A percentile compares a stretch with the other conserved stretches of the same genome.
Conservation (phyloP, 2,113 vertebrate genomes). For the Periophthalmus modestus region DNA sequence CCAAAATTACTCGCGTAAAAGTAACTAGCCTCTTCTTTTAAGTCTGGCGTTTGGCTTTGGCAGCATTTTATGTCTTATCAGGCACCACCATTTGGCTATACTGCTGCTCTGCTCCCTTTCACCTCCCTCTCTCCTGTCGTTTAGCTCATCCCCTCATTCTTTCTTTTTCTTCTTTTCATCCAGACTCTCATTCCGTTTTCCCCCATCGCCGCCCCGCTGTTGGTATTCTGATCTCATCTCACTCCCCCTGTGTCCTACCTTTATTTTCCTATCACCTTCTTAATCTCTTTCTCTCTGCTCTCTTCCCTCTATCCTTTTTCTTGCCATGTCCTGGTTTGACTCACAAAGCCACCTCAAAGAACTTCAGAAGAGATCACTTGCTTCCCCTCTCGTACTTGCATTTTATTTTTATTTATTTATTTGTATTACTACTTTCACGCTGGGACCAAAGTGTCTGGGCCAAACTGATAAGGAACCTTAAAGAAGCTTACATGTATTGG, state of each 20-base stretch:
- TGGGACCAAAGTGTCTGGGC: conserved; percentile 52
- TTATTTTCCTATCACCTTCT: conserved; percentile 12
- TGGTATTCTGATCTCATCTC: conserved; percentile 42
- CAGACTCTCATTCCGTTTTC: background rate
- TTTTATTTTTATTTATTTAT: no score
- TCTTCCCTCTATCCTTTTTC: conserved; percentile 4
- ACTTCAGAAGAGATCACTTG: conserved; percentile 24
- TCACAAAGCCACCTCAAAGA: conserved; percentile 20
- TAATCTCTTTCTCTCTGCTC: conserved; percentile 12
- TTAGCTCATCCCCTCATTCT: conserved; percentile 7
- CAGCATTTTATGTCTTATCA: conserved; percentile 69
- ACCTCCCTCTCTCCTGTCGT: conserved; percentile 28
- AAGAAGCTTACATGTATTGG: background rate
- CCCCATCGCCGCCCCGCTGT: conserved; percentile 22
- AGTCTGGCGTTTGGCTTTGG: conserved; percentile 1
- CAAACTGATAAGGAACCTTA: conserved; percentile 59
- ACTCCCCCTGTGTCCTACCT: conserved; percentile 16
- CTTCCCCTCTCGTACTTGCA: conserved; percentile 11
- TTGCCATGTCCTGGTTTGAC: conserved; percentile 9
- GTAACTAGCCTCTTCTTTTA: no score
- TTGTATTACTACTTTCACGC: conserved; percentile 35
- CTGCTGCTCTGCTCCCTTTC: conserved; percentile 40
- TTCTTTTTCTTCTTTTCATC: conserved; percentile 26
- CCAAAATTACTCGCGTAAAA: background rate
- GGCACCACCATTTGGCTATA: conserved; percentile 58